Evolutionary conservation across 2,113 vertebrate species (phyloP).

Genomic region (Peromyscus polionotus): DNA sequence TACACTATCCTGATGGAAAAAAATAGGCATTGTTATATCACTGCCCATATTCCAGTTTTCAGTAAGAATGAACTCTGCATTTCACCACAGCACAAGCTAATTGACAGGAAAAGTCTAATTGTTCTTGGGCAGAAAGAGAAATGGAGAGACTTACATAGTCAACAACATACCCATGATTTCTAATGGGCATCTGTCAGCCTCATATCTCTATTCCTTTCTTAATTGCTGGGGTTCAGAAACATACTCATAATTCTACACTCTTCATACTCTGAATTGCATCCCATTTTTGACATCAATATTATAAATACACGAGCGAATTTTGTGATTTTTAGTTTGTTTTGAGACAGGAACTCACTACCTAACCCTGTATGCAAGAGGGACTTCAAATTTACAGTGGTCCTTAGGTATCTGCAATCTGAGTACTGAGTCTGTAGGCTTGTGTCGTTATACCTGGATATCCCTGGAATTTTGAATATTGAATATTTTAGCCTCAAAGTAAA

Average conservation of each 20-base stretch:
- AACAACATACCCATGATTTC: background rate
- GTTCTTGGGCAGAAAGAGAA: background rate
- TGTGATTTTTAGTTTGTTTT: background rate
- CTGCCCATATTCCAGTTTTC: background rate
- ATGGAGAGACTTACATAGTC: background rate
- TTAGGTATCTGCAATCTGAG: background rate
- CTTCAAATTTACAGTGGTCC: background rate
- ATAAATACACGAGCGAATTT: background rate
- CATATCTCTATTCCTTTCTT: no score
- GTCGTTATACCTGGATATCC: background rate
- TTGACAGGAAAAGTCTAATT: background rate
- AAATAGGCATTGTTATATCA: background rate
- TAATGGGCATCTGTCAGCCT: background rate
- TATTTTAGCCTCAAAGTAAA: background rate
- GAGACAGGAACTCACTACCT: background rate
- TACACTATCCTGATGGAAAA: background rate
- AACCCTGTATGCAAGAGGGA: background rate
- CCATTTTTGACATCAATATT: background rate
- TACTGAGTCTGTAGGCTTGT: background rate
- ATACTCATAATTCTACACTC: background rate
- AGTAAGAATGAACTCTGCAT: background rate
- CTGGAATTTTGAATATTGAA: background rate
- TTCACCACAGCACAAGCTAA: background rate
- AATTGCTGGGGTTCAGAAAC: background rate
- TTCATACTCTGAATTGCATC: background rate